Percentiles rank a stretch among this genome's conserved stretches.
Conservation (phyloP, 2,797 vertebrate genomes). For the Phaenicophaeus curvirostris region DNA sequence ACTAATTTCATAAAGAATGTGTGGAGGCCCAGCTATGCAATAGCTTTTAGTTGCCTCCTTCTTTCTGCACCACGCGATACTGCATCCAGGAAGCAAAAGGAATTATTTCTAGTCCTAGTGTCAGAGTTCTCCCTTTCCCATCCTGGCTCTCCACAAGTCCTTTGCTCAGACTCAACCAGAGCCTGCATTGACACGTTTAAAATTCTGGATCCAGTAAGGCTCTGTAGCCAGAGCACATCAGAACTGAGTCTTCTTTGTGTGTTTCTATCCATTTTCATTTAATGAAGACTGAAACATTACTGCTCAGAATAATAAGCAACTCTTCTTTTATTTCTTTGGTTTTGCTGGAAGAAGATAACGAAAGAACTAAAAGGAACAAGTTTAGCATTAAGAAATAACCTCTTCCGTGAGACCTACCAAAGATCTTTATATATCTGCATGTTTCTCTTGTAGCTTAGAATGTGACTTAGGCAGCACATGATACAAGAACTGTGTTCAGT, state of each 20-base stretch:
- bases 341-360: not conserved
- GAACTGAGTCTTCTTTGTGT: not conserved
- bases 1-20: not conserved
- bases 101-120: not conserved
- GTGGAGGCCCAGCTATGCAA: not conserved
- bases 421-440: not conserved
- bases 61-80: not conserved
- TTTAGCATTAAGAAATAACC: not conserved
- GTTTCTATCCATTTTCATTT: not conserved
- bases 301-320: not conserved
- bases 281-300: not conserved
- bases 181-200: not conserved
- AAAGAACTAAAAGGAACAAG: not conserved
- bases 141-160: not conserved
- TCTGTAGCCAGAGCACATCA: not conserved
- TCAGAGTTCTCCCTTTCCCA: not conserved
- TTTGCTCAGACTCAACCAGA: not conserved
- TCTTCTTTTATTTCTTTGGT: not conserved
- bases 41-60: not conserved
- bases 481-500: conserved; percentile 20
- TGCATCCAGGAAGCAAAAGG: not conserved
- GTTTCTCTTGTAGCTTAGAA: conserved; percentile 18
- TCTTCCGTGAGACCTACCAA: not conserved
- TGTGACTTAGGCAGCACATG: not conserved
- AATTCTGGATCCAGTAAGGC: not conserved